A percentile compares a stretch with the other conserved stretches of the same genome.
Evolutionary conservation across 2,113 vertebrate genomes (phyloP).

Genomic region (Thunnus thynnus): DNA sequence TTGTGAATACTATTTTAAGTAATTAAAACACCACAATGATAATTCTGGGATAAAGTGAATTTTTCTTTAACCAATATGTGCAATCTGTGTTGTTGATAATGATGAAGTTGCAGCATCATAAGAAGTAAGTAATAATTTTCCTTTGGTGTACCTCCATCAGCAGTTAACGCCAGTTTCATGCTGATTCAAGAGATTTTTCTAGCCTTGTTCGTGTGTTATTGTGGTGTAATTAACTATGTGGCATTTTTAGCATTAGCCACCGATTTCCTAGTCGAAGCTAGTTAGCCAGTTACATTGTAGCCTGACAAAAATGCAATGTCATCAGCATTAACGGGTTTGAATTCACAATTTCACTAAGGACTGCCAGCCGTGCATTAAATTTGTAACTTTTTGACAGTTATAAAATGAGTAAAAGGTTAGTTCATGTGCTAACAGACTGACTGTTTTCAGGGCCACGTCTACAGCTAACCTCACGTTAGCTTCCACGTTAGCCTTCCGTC

Average conservation of each 20-base stretch:
- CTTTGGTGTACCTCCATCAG: not conserved
- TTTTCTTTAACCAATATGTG: not conserved
- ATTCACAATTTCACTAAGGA: not conserved
- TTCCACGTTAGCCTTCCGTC: constrained; percentile 35
- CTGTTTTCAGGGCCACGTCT: constrained; percentile 75
- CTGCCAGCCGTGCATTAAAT: fast-evolving
- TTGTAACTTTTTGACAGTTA: not conserved
- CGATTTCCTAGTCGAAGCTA: not conserved
- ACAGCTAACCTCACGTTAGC: constrained; percentile 68
- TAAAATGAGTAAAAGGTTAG: not conserved
- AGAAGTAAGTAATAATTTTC: no score
- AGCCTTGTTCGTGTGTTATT: not conserved
- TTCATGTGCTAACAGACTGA: constrained; percentile 1
- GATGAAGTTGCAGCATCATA: not conserved
- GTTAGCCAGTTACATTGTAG: constrained; percentile 15
- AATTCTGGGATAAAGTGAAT: no score
- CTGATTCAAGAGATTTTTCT: not conserved
- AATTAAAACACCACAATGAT: not conserved
- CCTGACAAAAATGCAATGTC: not conserved
- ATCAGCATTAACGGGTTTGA: not conserved
- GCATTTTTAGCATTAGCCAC: constrained; percentile 3
- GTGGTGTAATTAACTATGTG: not conserved
- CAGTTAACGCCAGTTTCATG: no score
- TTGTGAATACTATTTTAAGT: not conserved
- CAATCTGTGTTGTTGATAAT: not conserved